A percentile compares a stretch with the other conserved stretches of the same genome.
These are phyloP conservation scores for Astur gentilis DNA, from an alignment of 2,113 vertebrate species.

Conservation along the genomic window DNA sequence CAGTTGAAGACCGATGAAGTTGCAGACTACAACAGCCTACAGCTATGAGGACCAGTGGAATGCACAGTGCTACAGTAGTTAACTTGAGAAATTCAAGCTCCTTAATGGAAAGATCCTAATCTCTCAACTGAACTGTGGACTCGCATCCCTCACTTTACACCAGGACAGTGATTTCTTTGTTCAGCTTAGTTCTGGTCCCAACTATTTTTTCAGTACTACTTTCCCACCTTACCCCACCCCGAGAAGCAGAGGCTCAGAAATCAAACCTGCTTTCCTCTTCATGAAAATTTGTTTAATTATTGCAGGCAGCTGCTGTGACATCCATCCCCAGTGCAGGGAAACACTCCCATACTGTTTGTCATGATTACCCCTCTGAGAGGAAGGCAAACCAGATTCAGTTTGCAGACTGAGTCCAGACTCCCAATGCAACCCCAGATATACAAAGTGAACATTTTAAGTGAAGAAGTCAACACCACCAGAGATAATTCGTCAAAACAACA, in stretches of 20 bases:
- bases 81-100: not conserved
- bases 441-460: not conserved
- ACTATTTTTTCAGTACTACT: not conserved
- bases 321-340: not conserved
- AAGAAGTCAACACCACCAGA: not conserved
- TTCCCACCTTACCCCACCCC: accelerated
- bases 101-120: not conserved
- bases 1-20: not conserved
- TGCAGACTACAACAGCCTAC: not conserved
- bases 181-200: not conserved
- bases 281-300: not conserved
- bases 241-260: not conserved
- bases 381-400: not conserved
- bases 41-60: not conserved
- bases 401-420: not conserved
- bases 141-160: not conserved
- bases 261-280: not conserved
- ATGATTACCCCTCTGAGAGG: not conserved
- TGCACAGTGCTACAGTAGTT: not conserved
- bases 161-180: not conserved
- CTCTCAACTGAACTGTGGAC: not conserved
- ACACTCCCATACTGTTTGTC: not conserved
- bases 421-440: not conserved
- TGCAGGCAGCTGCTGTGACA: not conserved
- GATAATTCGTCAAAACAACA: not conserved